Conservation (phyloP, 2,888 invertebrate species). For the Argyresthia albistria region DNA sequence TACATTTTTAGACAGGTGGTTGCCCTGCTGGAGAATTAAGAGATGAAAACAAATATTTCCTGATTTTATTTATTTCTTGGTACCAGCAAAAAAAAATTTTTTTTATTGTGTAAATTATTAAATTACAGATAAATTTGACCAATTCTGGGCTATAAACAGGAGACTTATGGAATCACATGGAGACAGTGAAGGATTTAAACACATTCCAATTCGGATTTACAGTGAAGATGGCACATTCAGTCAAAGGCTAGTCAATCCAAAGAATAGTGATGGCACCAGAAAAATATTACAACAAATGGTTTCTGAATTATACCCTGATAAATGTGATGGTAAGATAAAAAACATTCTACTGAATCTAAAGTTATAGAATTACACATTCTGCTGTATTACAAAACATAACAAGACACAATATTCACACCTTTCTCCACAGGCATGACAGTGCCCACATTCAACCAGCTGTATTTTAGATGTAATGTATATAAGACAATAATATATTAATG, state of each 20-base stretch:
- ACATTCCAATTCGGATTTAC: slow-evolving; percentile 92
- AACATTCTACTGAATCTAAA: too few relatives aligned
- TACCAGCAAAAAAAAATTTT: neutral
- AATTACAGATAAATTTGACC: slow-evolving; percentile 95
- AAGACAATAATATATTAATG: too few relatives aligned
- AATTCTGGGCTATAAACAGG: slow-evolving; percentile 98
- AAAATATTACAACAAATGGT: slow-evolving; percentile 82
- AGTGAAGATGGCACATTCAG: slow-evolving; percentile 78
- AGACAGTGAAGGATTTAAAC: slow-evolving; percentile 86
- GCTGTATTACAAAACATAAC: too few relatives aligned
- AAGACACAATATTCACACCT: too few relatives aligned
- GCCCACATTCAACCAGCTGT: too few relatives aligned
- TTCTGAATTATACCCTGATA: slow-evolving; percentile 78
- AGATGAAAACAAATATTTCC: too few relatives aligned
- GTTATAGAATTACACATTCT: too few relatives aligned
- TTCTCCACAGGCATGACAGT: too few relatives aligned
- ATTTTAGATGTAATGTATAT: too few relatives aligned
- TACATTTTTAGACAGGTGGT: too few relatives aligned
- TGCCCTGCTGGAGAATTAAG: too few relatives aligned
- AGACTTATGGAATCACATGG: slow-evolving; percentile 92
- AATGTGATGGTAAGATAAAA: slow-evolving; percentile 35
- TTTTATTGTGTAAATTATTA: neutral
- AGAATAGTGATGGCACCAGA: slow-evolving; percentile 79
- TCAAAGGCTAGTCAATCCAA: slow-evolving; percentile 84
- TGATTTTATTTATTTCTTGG: too few relatives aligned